Evolutionary conservation across 2,888 invertebrate genomes (phyloP), one percentile per base, ranked within the genome.

Genomic region (Cantharis flavilabris): DNA sequence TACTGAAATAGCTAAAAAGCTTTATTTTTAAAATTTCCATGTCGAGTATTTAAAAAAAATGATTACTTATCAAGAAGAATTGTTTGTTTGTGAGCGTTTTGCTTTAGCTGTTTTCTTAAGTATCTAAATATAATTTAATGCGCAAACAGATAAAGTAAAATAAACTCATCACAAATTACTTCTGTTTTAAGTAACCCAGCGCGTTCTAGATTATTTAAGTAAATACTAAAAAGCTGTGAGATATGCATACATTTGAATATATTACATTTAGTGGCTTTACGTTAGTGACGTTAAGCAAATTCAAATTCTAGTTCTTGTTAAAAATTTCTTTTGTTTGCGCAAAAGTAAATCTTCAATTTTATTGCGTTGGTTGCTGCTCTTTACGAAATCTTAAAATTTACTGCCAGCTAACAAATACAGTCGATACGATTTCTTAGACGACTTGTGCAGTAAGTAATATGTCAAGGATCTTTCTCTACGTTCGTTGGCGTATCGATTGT

Each of bases 171-270:
- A 72, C 74, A 75, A 75, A 77, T 75, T 77, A 70, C 49, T 72
- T 71, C 71, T 77, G 75, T 75, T 77, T 72, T 75, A 72, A 77
- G 75, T 75, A 77, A 77, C 77, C 77, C 72, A 70, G 75, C 72
- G 72, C 77, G 72, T 70, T 71, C 62, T 20, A 73, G 75, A 74
- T 74, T 77, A 77, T 77, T 77, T 77, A 72, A 75, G 74, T 75
- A 77, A 74, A 77, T 77, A 75, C 77, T 71, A 75, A 75, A 70
- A 72, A 71, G 75, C 72, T 75, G 74, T 49, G 77, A 77, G 76
- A 76, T 77, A 77, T 77, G 77, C 77, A 77, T 77, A 72, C 72
- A 77, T 77, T 77, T 72, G 77, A 77, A 75, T 77, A 75, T 62
- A 77, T 77, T 77, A 77, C 23, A 67, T 67, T 67, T 67, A 67